Evolutionary conservation across 2,113 vertebrate species (phyloP), one percentile per base, ranked within the genome.

Genomic region (Peucedramus taeniatus): DNA sequence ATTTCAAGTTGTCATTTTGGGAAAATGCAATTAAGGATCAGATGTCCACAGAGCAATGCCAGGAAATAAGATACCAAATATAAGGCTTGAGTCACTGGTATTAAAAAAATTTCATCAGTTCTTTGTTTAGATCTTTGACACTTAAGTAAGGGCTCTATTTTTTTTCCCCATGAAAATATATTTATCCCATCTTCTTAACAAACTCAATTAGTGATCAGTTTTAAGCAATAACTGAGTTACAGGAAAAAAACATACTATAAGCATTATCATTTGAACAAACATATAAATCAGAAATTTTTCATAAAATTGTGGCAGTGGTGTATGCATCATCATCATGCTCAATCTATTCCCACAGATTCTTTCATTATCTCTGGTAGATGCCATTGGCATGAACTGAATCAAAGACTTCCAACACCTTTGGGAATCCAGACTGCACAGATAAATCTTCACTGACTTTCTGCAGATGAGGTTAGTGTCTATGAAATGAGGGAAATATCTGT

Each of bases 381-480:
- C 17, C 40, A 90, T 18, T 92, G 76, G 63, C 82, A 69, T 45
- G 28, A 76, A 50, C 50, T 42, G 54, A 70, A 28, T 76, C 59
- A 80, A 83, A 94, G 78, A 77, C 54, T 85, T 95, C 39, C 66
- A 96, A 66, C 27, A 85, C 66, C 64, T 88, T 90, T 90, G 81
- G 54, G 82, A 91, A 85, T 91, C 42, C 60, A 77, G 66, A 61
- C 35, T 47, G 27, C 44, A 69, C 15, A 93, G 35, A 93, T 76
- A 94, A 96, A 94, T 94, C 72, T 92, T 94, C 63, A 85, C 74
- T 94, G 69, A 77, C 31, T 87, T 82, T 85, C 70, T 92, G 53
- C 27, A 88, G 81, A 93, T 89, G 78, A 96, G 45, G 59, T 91
- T 93, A 85, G 57, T 66, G 70, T 87, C 89, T 87, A n/a, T 51